These are phyloP conservation scores for Yponomeuta malinellus DNA, from an alignment of 2,888 invertebrate species.

Conservation along the genomic window DNA sequence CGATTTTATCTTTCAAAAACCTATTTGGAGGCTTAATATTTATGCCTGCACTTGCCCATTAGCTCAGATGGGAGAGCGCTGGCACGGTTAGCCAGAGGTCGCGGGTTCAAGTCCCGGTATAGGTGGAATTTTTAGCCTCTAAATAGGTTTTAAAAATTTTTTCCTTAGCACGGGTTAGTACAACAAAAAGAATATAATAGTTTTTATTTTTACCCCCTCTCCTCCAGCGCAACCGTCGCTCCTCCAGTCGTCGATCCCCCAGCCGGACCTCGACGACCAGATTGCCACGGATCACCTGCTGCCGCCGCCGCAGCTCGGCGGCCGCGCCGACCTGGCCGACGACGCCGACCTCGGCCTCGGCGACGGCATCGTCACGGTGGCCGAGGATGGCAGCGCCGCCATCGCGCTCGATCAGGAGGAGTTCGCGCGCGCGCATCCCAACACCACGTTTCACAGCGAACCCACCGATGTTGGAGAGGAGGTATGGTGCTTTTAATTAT, in stretches of 20 bases:
- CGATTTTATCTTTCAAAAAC: no score
- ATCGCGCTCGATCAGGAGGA: conserved; percentile 64
- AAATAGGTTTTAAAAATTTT: no score
- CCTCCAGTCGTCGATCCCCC: conserved; percentile 43
- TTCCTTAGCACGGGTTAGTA: no score
- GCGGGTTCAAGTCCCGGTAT: no score
- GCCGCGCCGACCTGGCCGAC: conserved; percentile 30
- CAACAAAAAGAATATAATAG: no score
- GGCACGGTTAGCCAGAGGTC: no score
- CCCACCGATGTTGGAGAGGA: conserved; percentile 55
- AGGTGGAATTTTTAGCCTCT: no score
- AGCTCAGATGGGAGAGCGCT: no score
- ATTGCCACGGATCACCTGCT: conserved; percentile 60
- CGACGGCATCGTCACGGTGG: conserved; percentile 65
- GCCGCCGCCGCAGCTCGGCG: conserved; percentile 27
- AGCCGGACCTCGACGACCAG: conserved; percentile 63
- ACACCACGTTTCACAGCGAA: conserved; percentile 69
- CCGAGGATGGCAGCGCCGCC: conserved; percentile 53
- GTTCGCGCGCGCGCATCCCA: conserved; percentile 66
- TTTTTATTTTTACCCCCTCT: neutral
- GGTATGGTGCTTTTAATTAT: neutral
- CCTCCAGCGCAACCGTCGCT: conserved; percentile 39
- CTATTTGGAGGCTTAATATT: no score
- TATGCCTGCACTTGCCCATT: no score
- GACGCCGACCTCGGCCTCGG: conserved; percentile 47